phyloP scores from a whole-genome alignment of 1,140 invertebrate genomes.

The Trachymyrmex septentrionalis region DNA sequence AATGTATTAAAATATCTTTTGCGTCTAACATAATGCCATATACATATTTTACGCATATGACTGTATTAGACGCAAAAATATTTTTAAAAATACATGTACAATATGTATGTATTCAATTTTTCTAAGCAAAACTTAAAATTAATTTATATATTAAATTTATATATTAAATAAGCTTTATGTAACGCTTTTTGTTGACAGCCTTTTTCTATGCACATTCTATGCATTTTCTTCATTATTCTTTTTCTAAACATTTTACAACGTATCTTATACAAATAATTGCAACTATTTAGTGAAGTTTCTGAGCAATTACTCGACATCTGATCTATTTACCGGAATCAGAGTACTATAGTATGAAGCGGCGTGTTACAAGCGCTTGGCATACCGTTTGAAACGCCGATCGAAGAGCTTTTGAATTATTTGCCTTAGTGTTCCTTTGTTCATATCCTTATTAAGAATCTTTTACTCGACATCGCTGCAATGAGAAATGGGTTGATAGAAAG shows the following conservation, averaged over 20 bases:
- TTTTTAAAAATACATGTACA: too few relatives aligned
- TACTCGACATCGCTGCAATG: background rate
- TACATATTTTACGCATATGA: too few relatives aligned
- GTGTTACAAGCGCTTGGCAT: conserved; percentile 32
- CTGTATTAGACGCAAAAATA: too few relatives aligned
- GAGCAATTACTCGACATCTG: conserved; percentile 23
- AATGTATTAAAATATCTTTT: background rate
- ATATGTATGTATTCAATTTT: background rate
- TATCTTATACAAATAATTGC: background rate
- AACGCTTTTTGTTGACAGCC: background rate
- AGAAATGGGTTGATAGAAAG: conserved; percentile 12
- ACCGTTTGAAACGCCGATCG: conserved; percentile 30
- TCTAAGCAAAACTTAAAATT: background rate
- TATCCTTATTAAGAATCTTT: conserved; percentile 33
- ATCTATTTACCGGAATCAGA: conserved; percentile 41
- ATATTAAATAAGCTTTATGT: background rate
- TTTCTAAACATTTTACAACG: background rate
- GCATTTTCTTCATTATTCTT: background rate
- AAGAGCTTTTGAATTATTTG: conserved; percentile 46
- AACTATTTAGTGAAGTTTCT: conserved; percentile 29
- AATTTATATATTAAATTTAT: background rate
- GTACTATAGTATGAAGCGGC: conserved; percentile 1
- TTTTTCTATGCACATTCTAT: background rate
- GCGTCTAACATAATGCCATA: background rate
- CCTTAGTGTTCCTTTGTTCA: conserved; percentile 34